Evolutionary conservation across 2,113 vertebrate genomes (phyloP).

Genomic region (Herpailurus yagouaroundi): DNA sequence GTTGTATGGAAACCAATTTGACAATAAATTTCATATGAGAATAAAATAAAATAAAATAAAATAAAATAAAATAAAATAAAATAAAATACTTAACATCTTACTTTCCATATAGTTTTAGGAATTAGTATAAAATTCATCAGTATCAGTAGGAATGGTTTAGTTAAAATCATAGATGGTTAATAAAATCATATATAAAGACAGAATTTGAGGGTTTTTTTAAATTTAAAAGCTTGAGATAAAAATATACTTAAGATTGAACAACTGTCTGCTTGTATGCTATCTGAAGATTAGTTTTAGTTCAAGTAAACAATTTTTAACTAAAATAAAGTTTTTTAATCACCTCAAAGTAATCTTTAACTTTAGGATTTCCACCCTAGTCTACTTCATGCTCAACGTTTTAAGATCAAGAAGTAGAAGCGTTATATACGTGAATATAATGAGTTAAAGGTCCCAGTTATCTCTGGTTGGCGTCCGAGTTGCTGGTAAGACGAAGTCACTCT

Average conservation of each 20-base stretch:
- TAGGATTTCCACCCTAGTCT: neutral
- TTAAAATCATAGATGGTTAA: neutral
- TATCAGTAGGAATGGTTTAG: neutral
- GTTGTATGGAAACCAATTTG: too few relatives aligned
- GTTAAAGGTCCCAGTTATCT: rapidly evolving
- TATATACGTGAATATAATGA: neutral
- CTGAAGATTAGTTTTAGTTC: neutral
- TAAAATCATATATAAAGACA: neutral
- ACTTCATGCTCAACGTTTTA: neutral
- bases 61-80: too few relatives aligned
- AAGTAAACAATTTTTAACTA: neutral
- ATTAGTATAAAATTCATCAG: neutral
- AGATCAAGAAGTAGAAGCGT: neutral
- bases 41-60: too few relatives aligned
- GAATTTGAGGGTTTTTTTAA: neutral
- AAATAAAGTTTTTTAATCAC: neutral
- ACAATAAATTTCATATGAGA: too few relatives aligned
- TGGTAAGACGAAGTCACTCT: neutral
- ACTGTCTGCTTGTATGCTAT: neutral
- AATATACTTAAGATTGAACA: neutral
- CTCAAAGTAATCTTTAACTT: neutral
- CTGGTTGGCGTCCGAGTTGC: neutral
- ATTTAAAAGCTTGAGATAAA: neutral
- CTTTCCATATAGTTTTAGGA: neutral
- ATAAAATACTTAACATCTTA: neutral